Evolutionary conservation across 2,888 invertebrate species (phyloP).

Genomic region (Eristalinus sepulchralis): DNA sequence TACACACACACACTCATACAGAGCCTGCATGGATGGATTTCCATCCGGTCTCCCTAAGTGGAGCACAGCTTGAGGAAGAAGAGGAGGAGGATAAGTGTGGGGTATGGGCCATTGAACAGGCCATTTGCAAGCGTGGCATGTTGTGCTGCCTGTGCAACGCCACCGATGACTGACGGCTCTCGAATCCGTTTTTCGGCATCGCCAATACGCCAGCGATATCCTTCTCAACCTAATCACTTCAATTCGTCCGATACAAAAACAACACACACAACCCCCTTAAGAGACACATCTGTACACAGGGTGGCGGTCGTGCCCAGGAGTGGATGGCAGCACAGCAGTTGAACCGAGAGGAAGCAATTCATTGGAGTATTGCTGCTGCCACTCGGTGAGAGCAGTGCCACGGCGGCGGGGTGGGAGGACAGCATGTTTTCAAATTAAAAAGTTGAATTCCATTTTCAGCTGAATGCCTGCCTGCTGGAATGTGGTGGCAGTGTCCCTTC

Average conservation of each 20-base stretch:
- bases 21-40: conserved; percentile 30
- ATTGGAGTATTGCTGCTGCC: conserved; percentile 48
- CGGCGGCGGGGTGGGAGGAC: neutral
- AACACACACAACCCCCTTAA: conserved; percentile 10
- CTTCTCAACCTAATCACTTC: conserved; percentile 58
- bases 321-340: conserved; percentile 43
- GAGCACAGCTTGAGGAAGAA: too few relatives aligned
- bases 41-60: conserved; percentile 41
- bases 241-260: conserved; percentile 60
- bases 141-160: conserved; percentile 41
- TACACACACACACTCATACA: conserved; percentile 3
- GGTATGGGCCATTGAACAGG: neutral
- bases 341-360: conserved; percentile 63
- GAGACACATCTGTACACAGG: neutral
- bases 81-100: too few relatives aligned
- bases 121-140: conserved; percentile 28
- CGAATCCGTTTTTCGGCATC: conserved; percentile 55
- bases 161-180: conserved; percentile 10
- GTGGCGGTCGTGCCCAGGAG: neutral
- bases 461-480: conserved; percentile 2
- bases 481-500: conserved; percentile 16
- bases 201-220: conserved; percentile 60
- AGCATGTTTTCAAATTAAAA: conserved; percentile 64
- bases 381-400: neutral
- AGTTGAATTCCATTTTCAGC: conserved; percentile 61